Base-by-base conservation (phyloP, 2,888 invertebrate species). In the Coecobrya sp. region DNA sequence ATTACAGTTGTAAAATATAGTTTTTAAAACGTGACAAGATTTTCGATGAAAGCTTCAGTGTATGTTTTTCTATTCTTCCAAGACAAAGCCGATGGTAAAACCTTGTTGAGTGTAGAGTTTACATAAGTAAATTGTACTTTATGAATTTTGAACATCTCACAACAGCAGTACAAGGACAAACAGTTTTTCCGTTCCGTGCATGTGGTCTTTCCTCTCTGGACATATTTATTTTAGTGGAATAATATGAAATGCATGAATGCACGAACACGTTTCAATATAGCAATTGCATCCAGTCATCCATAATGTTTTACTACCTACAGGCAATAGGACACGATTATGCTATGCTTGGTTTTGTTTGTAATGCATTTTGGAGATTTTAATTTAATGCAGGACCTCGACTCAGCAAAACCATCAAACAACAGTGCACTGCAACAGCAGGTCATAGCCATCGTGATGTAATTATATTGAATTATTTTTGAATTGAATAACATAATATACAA, bases 1-100 rank as follows among this genome's bases (percentile, higher is more conserved):
- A 90, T 90, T 90, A 90, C 76, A 16, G 49, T 85, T 85, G 85
- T 90, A 85, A 90, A 90, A 90, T 73, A 76, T 85, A 73, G 45
- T 73, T 84, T 89, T 70, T 73, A 13, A 49, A 85, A 90, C 90
- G 90, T 90, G 90, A 84, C 90, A 76, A 55, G 90, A 82, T 62
- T 84, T 55, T 45, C 19, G 68, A 84, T 84, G 42, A 62, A 84
- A 22, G 76, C 55, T 45, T 8, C 13, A 36, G 10, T 84, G 36
- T 11, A 45, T 42, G 45, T 68, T 52, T 73, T 70, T 36, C 70
- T 86, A 16, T 19, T 30, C 7, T 25, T 86, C 25, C 68, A 27
- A 49, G 62, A 30, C 45, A 86, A 45, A 68, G 11, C 70, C 36
- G 19, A 49, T 27, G 52, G 76, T 27, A 25, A 7, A 81, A 19